A percentile compares a stretch with the other conserved stretches of the same genome.
These are phyloP conservation scores for Penaeus japonicus DNA, from an alignment of 1,140 invertebrate genomes.

Conservation along the genomic window DNA sequence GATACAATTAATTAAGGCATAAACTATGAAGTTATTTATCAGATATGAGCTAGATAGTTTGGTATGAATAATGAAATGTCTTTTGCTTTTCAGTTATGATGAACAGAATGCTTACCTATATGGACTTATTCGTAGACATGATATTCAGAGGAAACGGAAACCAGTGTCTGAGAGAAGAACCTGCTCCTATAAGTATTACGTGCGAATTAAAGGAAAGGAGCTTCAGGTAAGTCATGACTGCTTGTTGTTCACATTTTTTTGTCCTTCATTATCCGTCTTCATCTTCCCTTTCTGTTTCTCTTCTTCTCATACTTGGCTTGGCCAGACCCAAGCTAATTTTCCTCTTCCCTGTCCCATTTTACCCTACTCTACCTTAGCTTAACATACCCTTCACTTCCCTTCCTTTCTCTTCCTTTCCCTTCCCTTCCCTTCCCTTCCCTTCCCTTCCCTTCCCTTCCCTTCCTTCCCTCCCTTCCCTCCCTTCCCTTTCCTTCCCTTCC, in stretches of 20 bases:
- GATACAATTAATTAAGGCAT: too few species aligned
- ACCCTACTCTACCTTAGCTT: too few species aligned
- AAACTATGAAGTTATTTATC: not conserved
- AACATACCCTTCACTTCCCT: too few species aligned
- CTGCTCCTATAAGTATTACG: constrained; percentile 70
- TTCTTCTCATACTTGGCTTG: too few species aligned
- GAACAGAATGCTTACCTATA: constrained; percentile 71
- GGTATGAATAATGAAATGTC: not conserved
- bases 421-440: too few species aligned
- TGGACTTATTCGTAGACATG: constrained; percentile 70
- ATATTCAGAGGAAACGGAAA: constrained; percentile 68
- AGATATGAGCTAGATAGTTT: not conserved
- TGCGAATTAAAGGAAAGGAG: constrained; percentile 68
- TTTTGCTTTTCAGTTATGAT: constrained; percentile 63
- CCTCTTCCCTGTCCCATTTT: too few species aligned
- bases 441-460: too few species aligned
- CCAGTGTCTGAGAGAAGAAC: constrained; percentile 68
- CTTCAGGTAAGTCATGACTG: constrained; percentile 65
- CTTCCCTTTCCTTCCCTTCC: too few species aligned
- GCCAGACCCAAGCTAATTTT: too few species aligned
- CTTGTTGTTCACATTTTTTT: not conserved
- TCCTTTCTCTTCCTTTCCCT: too few species aligned
- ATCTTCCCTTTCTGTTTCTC: too few species aligned
- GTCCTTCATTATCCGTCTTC: not conserved
- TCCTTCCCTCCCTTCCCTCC: too few species aligned